A percentile compares a stretch with the other conserved stretches of the same genome.
These are phyloP conservation scores for Enteromius radiatus DNA, from an alignment of 2,797 vertebrate species.

Conservation along the genomic window DNA sequence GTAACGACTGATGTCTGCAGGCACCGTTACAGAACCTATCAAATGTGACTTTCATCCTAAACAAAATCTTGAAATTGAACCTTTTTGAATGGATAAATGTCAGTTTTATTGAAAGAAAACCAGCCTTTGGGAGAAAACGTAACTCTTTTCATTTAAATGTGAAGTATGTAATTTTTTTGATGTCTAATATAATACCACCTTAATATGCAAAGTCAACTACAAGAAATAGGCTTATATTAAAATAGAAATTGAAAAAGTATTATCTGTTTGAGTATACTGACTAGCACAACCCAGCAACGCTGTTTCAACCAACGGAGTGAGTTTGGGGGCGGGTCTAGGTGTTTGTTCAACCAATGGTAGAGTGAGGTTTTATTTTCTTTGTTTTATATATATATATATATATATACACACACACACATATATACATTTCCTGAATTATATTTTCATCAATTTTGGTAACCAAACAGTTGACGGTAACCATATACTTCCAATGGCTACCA, in stretches of 20 bases:
- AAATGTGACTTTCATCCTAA: constrained; percentile 16
- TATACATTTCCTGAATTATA: background rate
- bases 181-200: background rate
- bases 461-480: background rate
- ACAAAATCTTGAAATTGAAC: background rate
- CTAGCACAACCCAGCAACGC: background rate
- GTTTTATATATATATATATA: too few species aligned
- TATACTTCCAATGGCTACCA: background rate
- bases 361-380: background rate
- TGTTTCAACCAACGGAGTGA: background rate
- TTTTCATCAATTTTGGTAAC: background rate
- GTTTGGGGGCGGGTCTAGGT: background rate
- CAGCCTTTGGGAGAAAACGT: background rate
- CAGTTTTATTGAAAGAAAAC: background rate
- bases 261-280: background rate
- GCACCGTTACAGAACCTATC: background rate
- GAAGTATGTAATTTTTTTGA: background rate
- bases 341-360: background rate
- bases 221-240: too few species aligned
- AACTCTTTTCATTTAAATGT: background rate
- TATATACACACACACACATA: too few species aligned
- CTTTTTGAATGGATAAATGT: background rate
- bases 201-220: background rate
- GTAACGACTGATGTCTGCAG: background rate
- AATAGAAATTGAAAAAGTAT: too few species aligned